phyloP scores from a whole-genome alignment of 2,888 invertebrate genomes.

The Microplitis deprimator region DNA sequence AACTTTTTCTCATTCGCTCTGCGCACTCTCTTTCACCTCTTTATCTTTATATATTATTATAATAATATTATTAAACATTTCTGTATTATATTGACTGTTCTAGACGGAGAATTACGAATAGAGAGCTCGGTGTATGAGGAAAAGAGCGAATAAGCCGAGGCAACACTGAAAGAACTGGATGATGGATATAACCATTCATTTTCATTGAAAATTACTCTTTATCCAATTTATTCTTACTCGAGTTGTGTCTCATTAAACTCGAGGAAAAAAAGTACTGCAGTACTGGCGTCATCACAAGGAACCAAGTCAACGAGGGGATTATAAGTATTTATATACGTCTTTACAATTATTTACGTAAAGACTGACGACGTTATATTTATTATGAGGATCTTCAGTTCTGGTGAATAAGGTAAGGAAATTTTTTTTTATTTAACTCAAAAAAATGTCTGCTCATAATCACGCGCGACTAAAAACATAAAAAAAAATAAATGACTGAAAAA shows the following conservation, averaged over 20 bases:
- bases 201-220: slow-evolving; percentile 69
- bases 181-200: slow-evolving; percentile 56
- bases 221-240: slow-evolving; percentile 65
- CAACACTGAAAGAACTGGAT: slow-evolving; percentile 47
- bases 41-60: not conserved
- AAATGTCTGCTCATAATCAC: slow-evolving; percentile 39
- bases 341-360: not conserved
- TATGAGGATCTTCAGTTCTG: slow-evolving; percentile 25
- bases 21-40: slow-evolving; percentile 15
- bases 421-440: slow-evolving; percentile 28
- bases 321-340: slow-evolving; percentile 11
- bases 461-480: slow-evolving; percentile 13
- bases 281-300: slow-evolving; percentile 24
- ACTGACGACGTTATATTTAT: slow-evolving; percentile 11
- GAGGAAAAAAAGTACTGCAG: slow-evolving; percentile 62
- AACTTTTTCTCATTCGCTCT: slow-evolving; percentile 28
- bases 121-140: not conserved
- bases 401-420: slow-evolving; percentile 29
- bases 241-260: slow-evolving; percentile 69
- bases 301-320: slow-evolving; percentile 51
- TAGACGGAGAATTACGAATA: not conserved
- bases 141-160: slow-evolving; percentile 42
- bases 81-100: slow-evolving; percentile 18
- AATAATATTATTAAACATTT: slow-evolving; percentile 31
- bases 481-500: not conserved